Evolutionary conservation across 2,113 vertebrate species (phyloP).

Genomic region (Brachypodius melanocephalos): DNA sequence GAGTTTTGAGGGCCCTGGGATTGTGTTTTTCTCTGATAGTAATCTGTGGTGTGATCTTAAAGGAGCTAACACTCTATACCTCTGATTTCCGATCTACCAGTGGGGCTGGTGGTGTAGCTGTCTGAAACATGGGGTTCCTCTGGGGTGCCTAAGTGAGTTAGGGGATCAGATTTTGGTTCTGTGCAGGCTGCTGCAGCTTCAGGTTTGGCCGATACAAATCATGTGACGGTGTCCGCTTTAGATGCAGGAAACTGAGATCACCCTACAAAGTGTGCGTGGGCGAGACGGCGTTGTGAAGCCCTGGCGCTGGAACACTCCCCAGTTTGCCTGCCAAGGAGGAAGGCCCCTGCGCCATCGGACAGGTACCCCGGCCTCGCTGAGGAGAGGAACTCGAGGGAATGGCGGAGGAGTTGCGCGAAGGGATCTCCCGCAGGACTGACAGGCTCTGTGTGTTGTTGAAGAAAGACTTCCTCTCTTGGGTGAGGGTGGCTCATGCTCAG

Average conservation of each 20-base stretch:
- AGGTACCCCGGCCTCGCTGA: background rate
- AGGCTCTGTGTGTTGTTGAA: background rate
- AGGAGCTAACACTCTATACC: background rate
- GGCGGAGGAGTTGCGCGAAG: rapidly evolving
- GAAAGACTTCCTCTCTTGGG: background rate
- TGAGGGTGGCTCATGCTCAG: background rate
- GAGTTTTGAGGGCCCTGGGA: background rate
- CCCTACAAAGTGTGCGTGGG: constrained; percentile 64
- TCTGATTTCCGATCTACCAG: background rate
- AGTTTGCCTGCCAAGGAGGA: background rate
- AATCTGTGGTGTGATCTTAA: background rate
- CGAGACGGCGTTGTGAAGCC: constrained; percentile 45
- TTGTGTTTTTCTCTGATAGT: background rate
- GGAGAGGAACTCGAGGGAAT: background rate
- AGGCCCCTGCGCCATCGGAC: background rate
- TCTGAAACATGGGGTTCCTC: background rate
- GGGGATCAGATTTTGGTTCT: background rate
- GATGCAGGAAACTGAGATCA: constrained; percentile 65
- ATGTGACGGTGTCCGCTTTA: background rate
- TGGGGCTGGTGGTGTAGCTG: background rate
- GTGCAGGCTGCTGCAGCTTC: background rate
- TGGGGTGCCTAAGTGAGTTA: background rate
- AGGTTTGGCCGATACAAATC: background rate
- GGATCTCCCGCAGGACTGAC: background rate
- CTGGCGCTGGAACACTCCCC: background rate